Evolutionary conservation across 2,797 vertebrate genomes (phyloP).

Genomic region (Anguilla marmorata): DNA sequence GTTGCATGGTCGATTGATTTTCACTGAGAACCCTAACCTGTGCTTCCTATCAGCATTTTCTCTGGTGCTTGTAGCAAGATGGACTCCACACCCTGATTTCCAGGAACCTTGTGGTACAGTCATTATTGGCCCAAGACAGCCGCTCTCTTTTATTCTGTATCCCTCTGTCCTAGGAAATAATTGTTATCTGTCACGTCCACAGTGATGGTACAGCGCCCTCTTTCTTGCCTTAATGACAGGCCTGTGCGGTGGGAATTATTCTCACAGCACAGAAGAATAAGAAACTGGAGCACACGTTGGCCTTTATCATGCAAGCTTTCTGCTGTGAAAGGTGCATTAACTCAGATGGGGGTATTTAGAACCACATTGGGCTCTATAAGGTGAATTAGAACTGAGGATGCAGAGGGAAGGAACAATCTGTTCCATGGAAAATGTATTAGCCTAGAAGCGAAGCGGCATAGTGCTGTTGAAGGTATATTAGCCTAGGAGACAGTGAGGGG

Average conservation of each 20-base stretch:
- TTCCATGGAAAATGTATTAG: not conserved
- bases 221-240: not conserved
- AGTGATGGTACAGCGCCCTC: not conserved
- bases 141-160: not conserved
- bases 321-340: not conserved
- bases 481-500: not conserved
- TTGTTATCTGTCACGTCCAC: slow-evolving; percentile 10
- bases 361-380: not conserved
- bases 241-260: not conserved
- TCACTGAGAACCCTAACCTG: not conserved
- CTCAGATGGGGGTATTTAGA: not conserved
- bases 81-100: not conserved
- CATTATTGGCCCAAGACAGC: not conserved
- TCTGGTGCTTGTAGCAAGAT: slow-evolving; percentile 11
- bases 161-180: not conserved
- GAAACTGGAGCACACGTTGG: not conserved
- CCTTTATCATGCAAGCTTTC: not conserved
- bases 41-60: not conserved
- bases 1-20: not conserved
- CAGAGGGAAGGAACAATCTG: not conserved
- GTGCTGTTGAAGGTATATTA: not conserved
- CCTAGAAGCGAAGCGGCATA: not conserved
- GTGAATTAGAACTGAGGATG: not conserved
- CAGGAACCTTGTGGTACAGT: not conserved
- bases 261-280: not conserved